These are phyloP conservation scores for Orthosia incerta DNA, from an alignment of 2,888 invertebrate genomes.

Conservation along the genomic window DNA sequence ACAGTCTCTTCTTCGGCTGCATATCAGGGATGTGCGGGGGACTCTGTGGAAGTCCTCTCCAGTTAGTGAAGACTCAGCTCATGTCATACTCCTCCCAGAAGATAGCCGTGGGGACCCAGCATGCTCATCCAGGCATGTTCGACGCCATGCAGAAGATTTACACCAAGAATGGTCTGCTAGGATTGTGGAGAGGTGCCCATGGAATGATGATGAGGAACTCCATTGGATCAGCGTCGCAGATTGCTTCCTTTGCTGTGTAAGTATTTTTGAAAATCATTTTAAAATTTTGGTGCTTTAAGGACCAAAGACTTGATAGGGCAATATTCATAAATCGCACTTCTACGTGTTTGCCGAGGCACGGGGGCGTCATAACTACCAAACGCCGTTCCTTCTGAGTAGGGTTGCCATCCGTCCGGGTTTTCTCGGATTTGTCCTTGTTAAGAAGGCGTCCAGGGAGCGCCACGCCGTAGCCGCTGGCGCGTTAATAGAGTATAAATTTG, in stretches of 20 bases:
- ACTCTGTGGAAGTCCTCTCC: slow-evolving; percentile 96
- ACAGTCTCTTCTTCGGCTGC: slow-evolving; percentile 94
- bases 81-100: slow-evolving; percentile 94
- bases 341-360: too few relatives aligned
- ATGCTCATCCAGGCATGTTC: slow-evolving; percentile 93
- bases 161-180: slow-evolving; percentile 89
- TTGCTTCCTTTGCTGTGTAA: slow-evolving; percentile 94
- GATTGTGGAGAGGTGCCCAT: slow-evolving; percentile 94
- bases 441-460: too few relatives aligned
- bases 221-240: slow-evolving; percentile 96
- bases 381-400: too few relatives aligned
- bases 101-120: slow-evolving; percentile 97
- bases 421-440: too few relatives aligned
- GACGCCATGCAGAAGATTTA: slow-evolving; percentile 92
- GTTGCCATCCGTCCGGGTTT: too few relatives aligned
- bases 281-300: neutral
- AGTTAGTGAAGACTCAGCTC: slow-evolving; percentile 96
- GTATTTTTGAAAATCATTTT: slow-evolving; percentile 60
- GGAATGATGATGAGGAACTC: slow-evolving; percentile 94
- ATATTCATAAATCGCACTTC: neutral
- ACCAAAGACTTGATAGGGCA: neutral
- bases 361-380: neutral
- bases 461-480: too few relatives aligned
- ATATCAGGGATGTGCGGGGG: slow-evolving; percentile 95
- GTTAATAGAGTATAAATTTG: too few relatives aligned